Evolutionary conservation across 1,140 invertebrate species (phyloP), one percentile per base, ranked within the genome.

Genomic region (Heliconius hermathena): DNA sequence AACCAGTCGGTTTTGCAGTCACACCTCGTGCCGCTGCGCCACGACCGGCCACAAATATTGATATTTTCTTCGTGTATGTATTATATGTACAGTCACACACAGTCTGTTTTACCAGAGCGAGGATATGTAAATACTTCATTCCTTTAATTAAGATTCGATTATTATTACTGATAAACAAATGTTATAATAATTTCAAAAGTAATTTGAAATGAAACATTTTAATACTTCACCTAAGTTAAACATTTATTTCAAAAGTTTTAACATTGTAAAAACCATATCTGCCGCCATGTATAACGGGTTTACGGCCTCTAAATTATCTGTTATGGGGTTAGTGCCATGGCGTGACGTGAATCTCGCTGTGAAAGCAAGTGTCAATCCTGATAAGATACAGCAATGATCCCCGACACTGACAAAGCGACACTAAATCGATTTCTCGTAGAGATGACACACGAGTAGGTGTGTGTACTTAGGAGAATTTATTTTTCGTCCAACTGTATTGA

Each of bases 331-430:
- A 66, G 60, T 66, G 60, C 60, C 13, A 29, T 29, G 22, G 33
- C 20, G 36, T 38, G 71, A 71, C 70, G 70, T 36, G 26, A 71
- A 71, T 71, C 26, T 71, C 26, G 26, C 26, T 71, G 70, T 71
- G 70, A 72, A 41, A 72, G 60, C 60, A 66, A 66, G 71, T 72
- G 71, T 72, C 71, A 72, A 72, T 72, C 71, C 18, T 72, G 71
- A 72, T 72, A 72, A 72, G 71, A 72, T 72, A 72, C 41, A 72
- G 33, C 71, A 72, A 72, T 72, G 71, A 72, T 72, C 71, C 71
- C n/a, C 36, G 71, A 33, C 71, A 41, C 33, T 72, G 71, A 72
- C 71, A 72, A 72, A 9, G 36, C 71, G 71, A 72, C 71, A 72
- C 36, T 41, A 72, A 72, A 72, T 72, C 71, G 33, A 72, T 72